A percentile compares a stretch with the other conserved stretches of the same genome.
These are phyloP conservation scores for Carterocephalus palaemon DNA, from an alignment of 2,888 invertebrate species.

Conservation along the genomic window DNA sequence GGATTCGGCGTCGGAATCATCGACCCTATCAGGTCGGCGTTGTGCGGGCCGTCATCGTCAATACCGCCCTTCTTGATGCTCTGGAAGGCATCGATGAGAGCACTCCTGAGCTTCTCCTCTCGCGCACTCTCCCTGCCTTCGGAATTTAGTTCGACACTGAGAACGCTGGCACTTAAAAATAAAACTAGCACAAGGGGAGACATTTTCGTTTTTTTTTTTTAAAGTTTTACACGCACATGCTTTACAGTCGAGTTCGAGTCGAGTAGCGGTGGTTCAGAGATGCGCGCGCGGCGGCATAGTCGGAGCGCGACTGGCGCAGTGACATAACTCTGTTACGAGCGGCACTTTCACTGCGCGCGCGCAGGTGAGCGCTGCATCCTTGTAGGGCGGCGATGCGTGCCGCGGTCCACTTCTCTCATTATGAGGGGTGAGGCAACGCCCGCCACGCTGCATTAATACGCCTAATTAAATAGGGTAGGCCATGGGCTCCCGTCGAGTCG, in stretches of 20 bases:
- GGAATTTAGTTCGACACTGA: slow-evolving; percentile 48
- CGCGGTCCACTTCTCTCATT: slow-evolving; percentile 35
- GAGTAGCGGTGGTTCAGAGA: slow-evolving; percentile 35
- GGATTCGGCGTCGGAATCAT: slow-evolving; percentile 40
- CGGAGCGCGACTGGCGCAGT: slow-evolving; percentile 59
- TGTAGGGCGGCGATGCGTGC: slow-evolving; percentile 40
- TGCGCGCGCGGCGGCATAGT: slow-evolving; percentile 68
- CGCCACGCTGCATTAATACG: slow-evolving; percentile 9
- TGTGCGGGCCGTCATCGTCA: slow-evolving; percentile 53
- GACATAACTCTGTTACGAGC: slow-evolving; percentile 71
- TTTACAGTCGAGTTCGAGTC: slow-evolving; percentile 31
- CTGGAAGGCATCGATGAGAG: slow-evolving; percentile 70
- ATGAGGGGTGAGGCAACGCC: slow-evolving; percentile 18
- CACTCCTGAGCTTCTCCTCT: slow-evolving; percentile 67
- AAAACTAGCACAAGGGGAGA: slow-evolving; percentile 57
- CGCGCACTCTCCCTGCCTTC: slow-evolving; percentile 56
- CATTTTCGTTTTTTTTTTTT: slow-evolving; percentile 47
- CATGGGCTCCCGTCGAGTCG: too few relatives aligned
- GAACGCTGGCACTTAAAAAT: slow-evolving; percentile 52
- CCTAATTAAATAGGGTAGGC: slow-evolving; percentile 7
- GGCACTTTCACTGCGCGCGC: slow-evolving; percentile 67
- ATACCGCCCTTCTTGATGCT: slow-evolving; percentile 66
- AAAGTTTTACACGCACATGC: slow-evolving; percentile 56
- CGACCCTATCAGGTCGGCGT: slow-evolving; percentile 61
- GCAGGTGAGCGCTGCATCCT: slow-evolving; percentile 42